phyloP scores from a whole-genome alignment of 2,797 vertebrate species.

The Chlorospingus flavigularis region DNA sequence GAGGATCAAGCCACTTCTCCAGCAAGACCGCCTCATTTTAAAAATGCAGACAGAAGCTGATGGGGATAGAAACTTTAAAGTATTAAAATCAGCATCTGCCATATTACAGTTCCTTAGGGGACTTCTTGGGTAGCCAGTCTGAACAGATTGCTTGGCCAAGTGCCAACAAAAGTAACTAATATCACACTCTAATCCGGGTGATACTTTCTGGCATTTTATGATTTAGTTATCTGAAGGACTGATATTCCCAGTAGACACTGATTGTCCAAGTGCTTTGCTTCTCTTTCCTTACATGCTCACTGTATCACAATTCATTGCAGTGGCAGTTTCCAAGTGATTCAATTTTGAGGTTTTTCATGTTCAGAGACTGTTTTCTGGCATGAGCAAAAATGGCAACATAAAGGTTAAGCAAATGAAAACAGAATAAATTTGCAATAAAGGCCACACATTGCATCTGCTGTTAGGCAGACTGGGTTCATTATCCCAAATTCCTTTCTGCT shows the following conservation, averaged over 20 bases:
- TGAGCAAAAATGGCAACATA: constrained; percentile 17
- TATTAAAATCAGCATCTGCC: neutral
- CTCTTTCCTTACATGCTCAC: neutral
- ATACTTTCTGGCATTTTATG: neutral
- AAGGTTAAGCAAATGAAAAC: constrained; percentile 48
- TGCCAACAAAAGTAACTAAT: neutral
- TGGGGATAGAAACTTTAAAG: neutral
- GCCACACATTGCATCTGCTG: neutral
- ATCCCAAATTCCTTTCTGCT: constrained; percentile 2
- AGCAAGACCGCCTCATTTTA: neutral
- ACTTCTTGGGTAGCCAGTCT: neutral
- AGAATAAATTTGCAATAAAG: constrained; percentile 35
- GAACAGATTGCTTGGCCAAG: neutral
- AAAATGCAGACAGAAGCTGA: neutral
- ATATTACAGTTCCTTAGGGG: neutral
- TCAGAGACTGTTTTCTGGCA: neutral
- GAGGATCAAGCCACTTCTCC: neutral
- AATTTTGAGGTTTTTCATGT: neutral
- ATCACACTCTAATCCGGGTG: neutral
- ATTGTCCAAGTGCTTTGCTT: neutral
- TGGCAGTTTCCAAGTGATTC: neutral
- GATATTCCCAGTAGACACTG: neutral
- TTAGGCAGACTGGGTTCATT: neutral
- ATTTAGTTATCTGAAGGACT: neutral
- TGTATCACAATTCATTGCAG: neutral